phyloP scores from a whole-genome alignment of 2,113 vertebrate species.

The Nibea albiflora region DNA sequence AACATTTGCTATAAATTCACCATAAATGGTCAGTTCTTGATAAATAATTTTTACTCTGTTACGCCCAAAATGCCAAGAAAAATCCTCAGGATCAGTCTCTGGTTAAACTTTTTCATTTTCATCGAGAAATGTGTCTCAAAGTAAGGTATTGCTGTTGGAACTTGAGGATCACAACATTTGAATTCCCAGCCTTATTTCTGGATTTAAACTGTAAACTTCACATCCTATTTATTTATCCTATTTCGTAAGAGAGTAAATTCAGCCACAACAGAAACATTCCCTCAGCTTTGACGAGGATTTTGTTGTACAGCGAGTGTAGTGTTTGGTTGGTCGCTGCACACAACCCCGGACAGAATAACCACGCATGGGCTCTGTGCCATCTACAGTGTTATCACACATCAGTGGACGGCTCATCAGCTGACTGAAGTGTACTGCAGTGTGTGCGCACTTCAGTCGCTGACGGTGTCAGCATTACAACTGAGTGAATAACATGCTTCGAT shows the following conservation, averaged over 20 bases:
- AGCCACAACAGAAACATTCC: conserved; percentile 6
- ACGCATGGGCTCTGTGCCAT: conserved; percentile 46
- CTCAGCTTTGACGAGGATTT: conserved; percentile 37
- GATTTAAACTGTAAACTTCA: background rate
- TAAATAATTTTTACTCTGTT: too few species aligned
- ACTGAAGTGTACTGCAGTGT: conserved; percentile 36
- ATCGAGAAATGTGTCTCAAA: too few species aligned
- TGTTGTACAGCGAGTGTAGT: conserved; percentile 44
- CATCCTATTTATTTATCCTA: background rate
- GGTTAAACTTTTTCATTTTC: too few species aligned
- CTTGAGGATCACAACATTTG: too few species aligned
- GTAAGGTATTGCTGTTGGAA: background rate
- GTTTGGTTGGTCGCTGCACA: conserved; percentile 39
- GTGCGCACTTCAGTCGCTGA: conserved; percentile 20
- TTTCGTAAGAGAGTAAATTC: background rate
- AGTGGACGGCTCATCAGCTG: conserved; percentile 58
- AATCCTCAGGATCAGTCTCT: too few species aligned
- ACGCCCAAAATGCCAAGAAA: too few species aligned
- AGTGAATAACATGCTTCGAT: conserved; percentile 51
- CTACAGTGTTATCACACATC: conserved; percentile 57
- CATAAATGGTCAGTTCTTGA: too few species aligned
- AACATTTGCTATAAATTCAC: too few species aligned
- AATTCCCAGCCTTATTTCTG: background rate
- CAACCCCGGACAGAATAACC: conserved; percentile 33
- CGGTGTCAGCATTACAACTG: conserved; percentile 51